Percentiles rank a stretch among this genome's conserved stretches.
Conservation (phyloP, 2,113 vertebrate genomes). For the Sterna hirundo region DNA sequence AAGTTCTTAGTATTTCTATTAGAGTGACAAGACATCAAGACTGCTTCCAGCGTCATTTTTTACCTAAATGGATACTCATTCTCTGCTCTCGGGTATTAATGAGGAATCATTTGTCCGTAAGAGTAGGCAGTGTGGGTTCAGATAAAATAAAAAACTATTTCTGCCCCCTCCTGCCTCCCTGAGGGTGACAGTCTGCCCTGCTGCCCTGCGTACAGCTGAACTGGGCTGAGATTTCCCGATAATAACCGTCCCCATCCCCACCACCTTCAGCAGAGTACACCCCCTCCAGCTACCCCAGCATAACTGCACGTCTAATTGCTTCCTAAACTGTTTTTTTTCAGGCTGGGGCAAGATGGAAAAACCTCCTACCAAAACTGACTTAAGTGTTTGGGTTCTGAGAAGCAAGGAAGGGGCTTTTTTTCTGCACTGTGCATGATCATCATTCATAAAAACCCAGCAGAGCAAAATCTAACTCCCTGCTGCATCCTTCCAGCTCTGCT, state of each 20-base stretch:
- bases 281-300: not conserved
- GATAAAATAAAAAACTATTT: not conserved
- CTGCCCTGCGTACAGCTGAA: not conserved
- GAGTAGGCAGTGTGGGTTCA: not conserved
- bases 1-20: not conserved
- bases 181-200: not conserved
- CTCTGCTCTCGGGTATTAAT: not conserved
- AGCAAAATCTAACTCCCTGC: not conserved
- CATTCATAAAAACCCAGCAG: not conserved
- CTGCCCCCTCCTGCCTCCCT: not conserved
- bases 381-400: not conserved
- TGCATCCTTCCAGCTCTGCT: not conserved
- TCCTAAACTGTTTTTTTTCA: not conserved
- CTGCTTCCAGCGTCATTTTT: not conserved
- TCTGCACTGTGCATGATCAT: not conserved
- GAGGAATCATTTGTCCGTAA: not conserved
- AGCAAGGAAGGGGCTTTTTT: not conserved
- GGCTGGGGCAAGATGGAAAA: not conserved
- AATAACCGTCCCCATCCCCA: not conserved
- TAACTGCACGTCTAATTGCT: rapidly evolving
- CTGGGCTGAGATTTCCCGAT: not conserved
- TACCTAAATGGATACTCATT: not conserved
- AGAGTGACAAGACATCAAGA: not conserved
- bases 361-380: not conserved
- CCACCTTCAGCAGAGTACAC: not conserved